phyloP scores from a whole-genome alignment of 2,888 invertebrate species.

The Copidosoma aretas region DNA sequence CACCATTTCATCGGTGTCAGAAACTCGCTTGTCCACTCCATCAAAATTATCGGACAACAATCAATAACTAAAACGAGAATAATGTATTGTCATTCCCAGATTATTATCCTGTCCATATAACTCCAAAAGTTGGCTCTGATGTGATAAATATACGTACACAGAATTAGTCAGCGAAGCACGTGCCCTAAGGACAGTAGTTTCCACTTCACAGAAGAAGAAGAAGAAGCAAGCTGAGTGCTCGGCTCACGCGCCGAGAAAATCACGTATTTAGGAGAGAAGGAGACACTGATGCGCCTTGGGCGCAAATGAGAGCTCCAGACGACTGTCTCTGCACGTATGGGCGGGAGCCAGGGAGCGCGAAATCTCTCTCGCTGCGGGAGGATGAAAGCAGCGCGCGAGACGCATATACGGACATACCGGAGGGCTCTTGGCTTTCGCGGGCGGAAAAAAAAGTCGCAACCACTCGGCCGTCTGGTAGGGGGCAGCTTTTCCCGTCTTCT shows the following conservation, averaged over 20 bases:
- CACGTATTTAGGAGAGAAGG: constrained; percentile 47
- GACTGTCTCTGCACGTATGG: background rate
- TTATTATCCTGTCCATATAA: no score
- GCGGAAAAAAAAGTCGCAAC: no score
- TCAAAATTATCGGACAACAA: no score
- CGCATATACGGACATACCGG: background rate
- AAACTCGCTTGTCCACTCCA: no score
- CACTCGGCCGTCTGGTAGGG: constrained; percentile 10
- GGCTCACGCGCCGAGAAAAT: constrained; percentile 48
- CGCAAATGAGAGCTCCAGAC: constrained; percentile 33
- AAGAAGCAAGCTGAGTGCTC: constrained; percentile 24
- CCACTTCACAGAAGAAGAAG: constrained; percentile 45
- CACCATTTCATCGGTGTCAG: no score
- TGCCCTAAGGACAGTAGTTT: constrained; percentile 56
- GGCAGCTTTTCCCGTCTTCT: background rate
- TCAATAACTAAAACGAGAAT: no score
- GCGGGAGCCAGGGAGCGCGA: constrained; percentile 7
- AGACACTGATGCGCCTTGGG: constrained; percentile 21
- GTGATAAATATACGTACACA: background rate
- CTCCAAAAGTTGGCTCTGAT: no score
- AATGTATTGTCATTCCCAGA: no score
- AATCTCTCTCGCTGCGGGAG: constrained; percentile 17
- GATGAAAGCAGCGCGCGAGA: constrained; percentile 7
- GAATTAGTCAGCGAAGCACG: constrained; percentile 52
- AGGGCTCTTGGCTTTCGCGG: background rate